These are phyloP conservation scores for Therioaphis trifolii DNA, from an alignment of 2,888 invertebrate species.

Conservation along the genomic window DNA sequence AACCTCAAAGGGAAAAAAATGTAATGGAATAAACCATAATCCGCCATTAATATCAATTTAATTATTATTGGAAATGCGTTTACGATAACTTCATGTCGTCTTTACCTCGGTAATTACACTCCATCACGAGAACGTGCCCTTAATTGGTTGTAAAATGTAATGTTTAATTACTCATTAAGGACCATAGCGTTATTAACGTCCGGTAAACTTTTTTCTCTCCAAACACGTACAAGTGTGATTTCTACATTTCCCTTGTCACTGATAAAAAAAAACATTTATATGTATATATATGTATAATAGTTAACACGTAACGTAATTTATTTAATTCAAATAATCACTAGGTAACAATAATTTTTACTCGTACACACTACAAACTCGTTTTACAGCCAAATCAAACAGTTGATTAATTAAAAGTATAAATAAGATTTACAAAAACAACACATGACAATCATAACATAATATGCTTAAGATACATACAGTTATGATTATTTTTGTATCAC, in stretches of 20 bases:
- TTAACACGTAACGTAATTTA: too few relatives aligned
- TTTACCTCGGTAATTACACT: constrained; percentile 47
- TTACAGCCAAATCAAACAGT: not conserved
- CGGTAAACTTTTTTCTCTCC: constrained; percentile 34
- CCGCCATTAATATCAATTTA: constrained; percentile 42
- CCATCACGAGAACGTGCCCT: constrained; percentile 36
- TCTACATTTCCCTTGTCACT: constrained; percentile 57
- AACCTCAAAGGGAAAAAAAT: constrained; percentile 7
- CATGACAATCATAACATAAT: not conserved
- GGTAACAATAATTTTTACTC: constrained; percentile 9
- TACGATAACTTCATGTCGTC: constrained; percentile 20
- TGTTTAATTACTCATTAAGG: constrained; percentile 56
- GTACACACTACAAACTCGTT: not conserved
- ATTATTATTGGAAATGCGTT: constrained; percentile 46
- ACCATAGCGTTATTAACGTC: constrained; percentile 3
- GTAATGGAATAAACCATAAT: constrained; percentile 29
- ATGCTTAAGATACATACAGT: too few relatives aligned
- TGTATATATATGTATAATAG: not conserved
- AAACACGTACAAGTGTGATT: constrained; percentile 50
- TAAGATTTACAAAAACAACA: not conserved
- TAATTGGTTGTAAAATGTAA: constrained; percentile 55
- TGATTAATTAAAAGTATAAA: not conserved
- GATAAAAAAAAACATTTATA: not conserved
- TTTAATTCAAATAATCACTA: constrained; percentile 15
- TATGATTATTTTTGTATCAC: too few relatives aligned